phyloP scores from a whole-genome alignment of 1,140 invertebrate species.

The Bombus superbus region DNA sequence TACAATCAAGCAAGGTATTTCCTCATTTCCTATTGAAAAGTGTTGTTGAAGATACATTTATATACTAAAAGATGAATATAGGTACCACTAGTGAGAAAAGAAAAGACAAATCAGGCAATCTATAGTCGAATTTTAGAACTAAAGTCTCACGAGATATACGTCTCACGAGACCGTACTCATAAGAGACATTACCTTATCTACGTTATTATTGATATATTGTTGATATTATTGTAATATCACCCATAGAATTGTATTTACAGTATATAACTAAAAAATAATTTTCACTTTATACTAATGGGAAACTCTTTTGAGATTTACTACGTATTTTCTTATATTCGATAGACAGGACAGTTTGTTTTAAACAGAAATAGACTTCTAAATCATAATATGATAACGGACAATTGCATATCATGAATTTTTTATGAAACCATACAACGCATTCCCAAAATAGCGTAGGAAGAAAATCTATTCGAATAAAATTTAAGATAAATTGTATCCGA shows the following conservation, averaged over 20 bases:
- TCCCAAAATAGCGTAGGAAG: neutral
- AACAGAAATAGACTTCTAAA: neutral
- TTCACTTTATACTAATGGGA: too few species aligned
- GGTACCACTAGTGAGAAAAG: slow-evolving; percentile 51
- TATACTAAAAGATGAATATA: slow-evolving; percentile 12
- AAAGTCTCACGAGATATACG: neutral
- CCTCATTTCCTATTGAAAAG: slow-evolving; percentile 55
- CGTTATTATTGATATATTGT: neutral
- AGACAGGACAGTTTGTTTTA: neutral
- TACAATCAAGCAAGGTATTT: slow-evolving; percentile 37
- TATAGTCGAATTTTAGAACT: neutral
- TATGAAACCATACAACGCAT: neutral
- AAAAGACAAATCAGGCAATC: neutral
- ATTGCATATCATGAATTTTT: neutral
- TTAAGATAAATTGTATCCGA: slow-evolving; percentile 56
- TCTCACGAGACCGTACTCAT: neutral
- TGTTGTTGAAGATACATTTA: neutral
- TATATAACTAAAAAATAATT: too few species aligned
- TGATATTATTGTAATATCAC: neutral
- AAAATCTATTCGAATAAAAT: slow-evolving; percentile 49
- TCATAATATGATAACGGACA: neutral
- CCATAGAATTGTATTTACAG: too few species aligned
- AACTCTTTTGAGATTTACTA: too few species aligned
- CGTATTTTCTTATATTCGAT: neutral
- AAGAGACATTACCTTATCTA: neutral